A percentile compares a stretch with the other conserved stretches of the same genome.
These are phyloP conservation scores for Schizotus pectinicornis DNA, from an alignment of 2,888 invertebrate species.

Conservation along the genomic window DNA sequence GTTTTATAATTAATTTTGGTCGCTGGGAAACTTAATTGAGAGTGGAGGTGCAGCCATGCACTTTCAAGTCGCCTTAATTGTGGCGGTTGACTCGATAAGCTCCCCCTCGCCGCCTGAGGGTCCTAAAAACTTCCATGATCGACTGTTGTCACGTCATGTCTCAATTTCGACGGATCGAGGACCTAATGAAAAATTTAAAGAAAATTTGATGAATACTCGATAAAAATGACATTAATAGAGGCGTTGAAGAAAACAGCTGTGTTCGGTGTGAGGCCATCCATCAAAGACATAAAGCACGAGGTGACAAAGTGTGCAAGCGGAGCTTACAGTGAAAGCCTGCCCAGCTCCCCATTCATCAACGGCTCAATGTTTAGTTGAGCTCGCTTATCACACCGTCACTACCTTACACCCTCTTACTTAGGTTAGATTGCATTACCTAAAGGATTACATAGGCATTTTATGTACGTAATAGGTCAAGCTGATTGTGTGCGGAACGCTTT, in stretches of 20 bases:
- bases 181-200: conserved; percentile 25
- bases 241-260: conserved; percentile 54
- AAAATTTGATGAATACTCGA: conserved; percentile 45
- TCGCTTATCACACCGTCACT: conserved; percentile 45
- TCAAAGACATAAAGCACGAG: conserved; percentile 55
- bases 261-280: conserved; percentile 51
- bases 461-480: conserved; percentile 28
- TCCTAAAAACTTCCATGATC: conserved; percentile 15
- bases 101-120: too few species aligned
- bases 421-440: conserved; percentile 48
- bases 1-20: too few species aligned
- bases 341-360: conserved; percentile 54
- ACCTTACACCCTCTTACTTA: conserved; percentile 44
- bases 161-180: conserved; percentile 10
- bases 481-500: conserved; percentile 27
- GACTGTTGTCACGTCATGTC: conserved; percentile 27
- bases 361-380: conserved; percentile 51
- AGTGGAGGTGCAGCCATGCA: too few species aligned
- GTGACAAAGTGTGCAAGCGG: conserved; percentile 56
- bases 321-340: conserved; percentile 51
- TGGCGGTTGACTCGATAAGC: too few species aligned
- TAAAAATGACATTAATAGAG: conserved; percentile 55
- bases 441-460: conserved; percentile 37
- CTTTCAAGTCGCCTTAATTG: too few species aligned
- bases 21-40: too few species aligned